Conservation (phyloP, 2,888 invertebrate genomes). For the Cephalotes varians region DNA sequence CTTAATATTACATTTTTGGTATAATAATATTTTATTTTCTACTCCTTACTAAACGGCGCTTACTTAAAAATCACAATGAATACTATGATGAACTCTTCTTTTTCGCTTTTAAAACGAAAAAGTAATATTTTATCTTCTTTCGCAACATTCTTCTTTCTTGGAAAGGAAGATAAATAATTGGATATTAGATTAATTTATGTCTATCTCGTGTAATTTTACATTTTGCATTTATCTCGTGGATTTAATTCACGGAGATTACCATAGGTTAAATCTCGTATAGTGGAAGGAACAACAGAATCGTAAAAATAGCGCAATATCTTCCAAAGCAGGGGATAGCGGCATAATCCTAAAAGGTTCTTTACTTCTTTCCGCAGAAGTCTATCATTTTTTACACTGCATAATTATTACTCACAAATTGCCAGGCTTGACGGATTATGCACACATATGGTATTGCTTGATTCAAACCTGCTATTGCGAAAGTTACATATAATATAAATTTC, state of each 20-base stretch:
- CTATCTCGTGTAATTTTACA: conserved; percentile 18
- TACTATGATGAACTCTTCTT: neutral
- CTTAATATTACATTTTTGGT: neutral
- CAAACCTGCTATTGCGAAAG: neutral
- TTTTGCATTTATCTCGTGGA: conserved; percentile 34
- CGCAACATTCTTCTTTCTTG: neutral
- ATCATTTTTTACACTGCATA: neutral
- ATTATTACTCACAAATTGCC: neutral
- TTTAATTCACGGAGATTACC: conserved; percentile 19
- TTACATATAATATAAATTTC: conserved; percentile 12
- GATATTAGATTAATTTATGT: conserved; percentile 14
- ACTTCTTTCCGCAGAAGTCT: neutral
- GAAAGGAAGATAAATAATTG: conserved; percentile 4
- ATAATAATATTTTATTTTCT: neutral
- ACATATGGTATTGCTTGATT: neutral
- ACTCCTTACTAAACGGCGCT: neutral
- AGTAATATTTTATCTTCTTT: conserved; percentile 1
- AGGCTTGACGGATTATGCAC: neutral
- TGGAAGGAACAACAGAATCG: neutral
- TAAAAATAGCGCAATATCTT: neutral
- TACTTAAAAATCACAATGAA: neutral
- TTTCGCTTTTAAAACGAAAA: neutral
- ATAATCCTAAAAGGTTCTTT: conserved; percentile 1
- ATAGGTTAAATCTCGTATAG: conserved; percentile 5
- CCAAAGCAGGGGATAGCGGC: neutral